Conservation (phyloP, 2,113 vertebrate species). For the Neodontobutis hainanensis region DNA sequence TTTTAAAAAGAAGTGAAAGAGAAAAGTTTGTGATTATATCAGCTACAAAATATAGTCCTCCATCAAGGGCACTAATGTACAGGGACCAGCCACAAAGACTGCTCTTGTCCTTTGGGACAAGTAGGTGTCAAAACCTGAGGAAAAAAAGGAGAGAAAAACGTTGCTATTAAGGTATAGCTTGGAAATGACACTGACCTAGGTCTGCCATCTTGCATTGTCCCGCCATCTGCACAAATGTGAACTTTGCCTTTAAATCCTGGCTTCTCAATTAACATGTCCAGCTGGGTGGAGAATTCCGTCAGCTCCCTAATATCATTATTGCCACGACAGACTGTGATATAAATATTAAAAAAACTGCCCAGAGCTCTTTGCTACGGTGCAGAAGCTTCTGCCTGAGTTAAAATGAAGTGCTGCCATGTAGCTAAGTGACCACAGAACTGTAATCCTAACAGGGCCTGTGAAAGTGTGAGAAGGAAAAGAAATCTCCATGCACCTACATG, state of each 20-base stretch:
- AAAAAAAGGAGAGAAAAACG: slow-evolving; percentile 60
- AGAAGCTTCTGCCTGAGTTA: slow-evolving; percentile 81
- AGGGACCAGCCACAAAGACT: slow-evolving; percentile 68
- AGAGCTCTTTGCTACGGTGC: slow-evolving; percentile 61
- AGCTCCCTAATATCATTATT: slow-evolving; percentile 92
- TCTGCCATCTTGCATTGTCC: slow-evolving; percentile 87
- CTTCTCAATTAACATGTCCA: slow-evolving; percentile 98
- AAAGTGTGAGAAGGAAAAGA: slow-evolving; percentile 48
- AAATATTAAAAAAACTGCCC: slow-evolving; percentile 84
- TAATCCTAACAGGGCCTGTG: slow-evolving; percentile 80
- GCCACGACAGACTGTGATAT: slow-evolving; percentile 83
- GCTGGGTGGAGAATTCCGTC: slow-evolving; percentile 91
- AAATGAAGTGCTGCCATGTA: slow-evolving; percentile 83
- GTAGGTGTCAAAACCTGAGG: slow-evolving; percentile 72
- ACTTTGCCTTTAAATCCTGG: slow-evolving; percentile 93
- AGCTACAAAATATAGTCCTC: slow-evolving; percentile 70
- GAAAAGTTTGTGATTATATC: slow-evolving; percentile 64
- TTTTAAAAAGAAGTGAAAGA: slow-evolving; percentile 25
- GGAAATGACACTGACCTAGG: slow-evolving; percentile 90
- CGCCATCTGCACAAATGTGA: slow-evolving; percentile 93
- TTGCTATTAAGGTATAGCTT: slow-evolving; percentile 86
- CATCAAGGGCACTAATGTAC: slow-evolving; percentile 83
- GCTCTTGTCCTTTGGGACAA: slow-evolving; percentile 79
- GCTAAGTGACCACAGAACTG: slow-evolving; percentile 78
- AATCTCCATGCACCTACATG: slow-evolving; percentile 64